These are phyloP conservation scores for Pristionchus japonicus DNA, from an alignment of 2,888 invertebrate genomes.

Conservation along the genomic window DNA sequence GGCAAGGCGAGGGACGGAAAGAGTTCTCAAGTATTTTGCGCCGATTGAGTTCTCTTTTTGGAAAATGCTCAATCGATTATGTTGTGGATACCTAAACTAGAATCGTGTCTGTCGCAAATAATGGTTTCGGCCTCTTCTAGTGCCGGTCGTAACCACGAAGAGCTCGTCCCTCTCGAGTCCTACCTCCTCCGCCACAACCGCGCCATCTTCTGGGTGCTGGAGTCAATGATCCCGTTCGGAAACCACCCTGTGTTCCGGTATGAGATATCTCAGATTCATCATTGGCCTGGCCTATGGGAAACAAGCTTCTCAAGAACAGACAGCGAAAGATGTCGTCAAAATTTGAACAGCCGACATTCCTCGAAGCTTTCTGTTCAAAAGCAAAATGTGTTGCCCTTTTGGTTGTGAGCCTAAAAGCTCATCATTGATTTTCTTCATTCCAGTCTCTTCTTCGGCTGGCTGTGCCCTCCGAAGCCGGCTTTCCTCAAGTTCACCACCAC, in stretches of 20 bases:
- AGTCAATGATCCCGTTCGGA: slow-evolving; percentile 84
- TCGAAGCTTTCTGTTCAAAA: too few species aligned
- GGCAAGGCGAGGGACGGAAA: too few species aligned
- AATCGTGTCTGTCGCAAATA: background rate
- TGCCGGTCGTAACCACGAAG: background rate
- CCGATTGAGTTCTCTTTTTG: too few species aligned
- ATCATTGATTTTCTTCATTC: background rate
- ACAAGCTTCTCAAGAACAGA: too few species aligned
- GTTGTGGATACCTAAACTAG: too few species aligned
- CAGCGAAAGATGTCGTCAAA: too few species aligned
- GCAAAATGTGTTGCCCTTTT: too few species aligned
- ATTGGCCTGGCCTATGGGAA: too few species aligned
- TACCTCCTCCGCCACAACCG: slow-evolving; percentile 82
- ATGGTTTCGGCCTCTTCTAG: background rate
- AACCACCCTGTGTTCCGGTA: slow-evolving; percentile 80
- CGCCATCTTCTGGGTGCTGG: slow-evolving; percentile 84
- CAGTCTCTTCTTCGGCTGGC: slow-evolving; percentile 81
- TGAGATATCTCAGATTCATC: background rate
- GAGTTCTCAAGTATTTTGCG: too few species aligned
- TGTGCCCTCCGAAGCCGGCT: slow-evolving; percentile 83
- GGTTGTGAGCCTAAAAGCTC: too few species aligned
- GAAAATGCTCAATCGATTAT: too few species aligned
- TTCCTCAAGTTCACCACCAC: slow-evolving; percentile 85
- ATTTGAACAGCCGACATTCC: too few species aligned
- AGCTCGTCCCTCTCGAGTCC: slow-evolving; percentile 49